Percentiles rank a stretch among this genome's conserved stretches.
phyloP scores from a whole-genome alignment of 2,888 invertebrate genomes.

The Tetragonisca angustula region DNA sequence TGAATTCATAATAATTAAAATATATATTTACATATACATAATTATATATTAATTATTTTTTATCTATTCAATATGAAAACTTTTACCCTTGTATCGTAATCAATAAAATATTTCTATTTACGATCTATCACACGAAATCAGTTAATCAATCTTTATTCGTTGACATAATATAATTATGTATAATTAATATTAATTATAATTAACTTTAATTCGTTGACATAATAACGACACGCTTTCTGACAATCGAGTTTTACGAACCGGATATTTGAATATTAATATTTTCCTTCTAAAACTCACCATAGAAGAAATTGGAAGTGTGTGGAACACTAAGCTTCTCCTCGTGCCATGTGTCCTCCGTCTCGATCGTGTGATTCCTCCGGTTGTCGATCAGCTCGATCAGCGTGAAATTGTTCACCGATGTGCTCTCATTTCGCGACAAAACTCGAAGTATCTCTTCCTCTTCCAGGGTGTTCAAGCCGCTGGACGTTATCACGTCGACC shows the following conservation, averaged over 20 bases:
- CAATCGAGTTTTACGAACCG: background rate
- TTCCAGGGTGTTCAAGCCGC: conserved; percentile 67
- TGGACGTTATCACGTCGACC: conserved; percentile 73
- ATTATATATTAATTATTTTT: no score
- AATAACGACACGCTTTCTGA: background rate
- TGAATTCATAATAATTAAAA: no score
- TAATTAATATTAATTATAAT: no score
- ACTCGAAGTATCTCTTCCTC: conserved; percentile 78
- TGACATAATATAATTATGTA: no score
- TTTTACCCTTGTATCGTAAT: no score
- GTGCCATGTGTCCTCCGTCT: conserved; percentile 47
- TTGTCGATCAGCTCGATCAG: conserved; percentile 74
- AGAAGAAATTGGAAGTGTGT: conserved; percentile 74
- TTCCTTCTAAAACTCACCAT: conserved; percentile 72
- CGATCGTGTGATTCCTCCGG: conserved; percentile 66
- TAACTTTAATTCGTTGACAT: no score
- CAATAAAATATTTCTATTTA: no score
- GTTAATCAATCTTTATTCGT: no score
- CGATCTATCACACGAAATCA: no score
- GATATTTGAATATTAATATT: background rate
- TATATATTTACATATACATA: no score
- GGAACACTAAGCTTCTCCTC: conserved; percentile 37
- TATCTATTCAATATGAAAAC: no score
- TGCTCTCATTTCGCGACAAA: conserved; percentile 72
- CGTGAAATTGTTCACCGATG: conserved; percentile 75